Percentiles rank a stretch among this genome's conserved stretches.
Evolutionary conservation across 2,113 vertebrate species (phyloP).

Genomic region (Motacilla tschutschensis): DNA sequence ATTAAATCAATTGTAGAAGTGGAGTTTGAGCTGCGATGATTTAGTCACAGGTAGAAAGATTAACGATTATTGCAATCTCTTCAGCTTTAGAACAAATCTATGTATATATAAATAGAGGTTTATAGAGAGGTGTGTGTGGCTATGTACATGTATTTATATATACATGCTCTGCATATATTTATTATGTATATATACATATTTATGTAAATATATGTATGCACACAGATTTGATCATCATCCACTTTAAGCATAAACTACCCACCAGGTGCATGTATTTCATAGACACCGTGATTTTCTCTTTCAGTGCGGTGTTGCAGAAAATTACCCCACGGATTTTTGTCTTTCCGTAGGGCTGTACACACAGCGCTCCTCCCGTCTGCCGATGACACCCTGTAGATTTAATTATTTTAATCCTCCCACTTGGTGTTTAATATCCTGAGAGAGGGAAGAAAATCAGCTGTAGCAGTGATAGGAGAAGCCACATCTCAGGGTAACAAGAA

Average conservation of each 20-base stretch:
- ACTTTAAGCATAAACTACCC: neutral
- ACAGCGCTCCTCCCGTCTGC: neutral
- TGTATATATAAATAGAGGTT: neutral
- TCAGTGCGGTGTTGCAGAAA: neutral
- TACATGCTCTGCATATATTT: neutral
- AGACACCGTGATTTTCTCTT: neutral
- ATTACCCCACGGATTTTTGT: neutral
- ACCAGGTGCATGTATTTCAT: neutral
- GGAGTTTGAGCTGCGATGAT: neutral
- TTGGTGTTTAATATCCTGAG: neutral
- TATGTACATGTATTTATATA: neutral
- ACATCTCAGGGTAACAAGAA: accelerated
- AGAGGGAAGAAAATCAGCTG: neutral
- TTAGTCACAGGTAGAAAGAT: neutral
- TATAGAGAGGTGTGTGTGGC: neutral
- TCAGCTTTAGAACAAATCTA: neutral
- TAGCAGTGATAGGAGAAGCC: neutral
- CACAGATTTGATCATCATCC: neutral
- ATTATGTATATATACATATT: neutral
- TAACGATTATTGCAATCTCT: neutral
- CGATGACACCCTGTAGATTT: neutral
- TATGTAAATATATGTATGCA: neutral
- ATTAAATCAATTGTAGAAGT: neutral
- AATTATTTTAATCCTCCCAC: neutral
- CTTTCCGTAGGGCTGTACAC: neutral